These are phyloP conservation scores for Okapia johnstoni DNA, from an alignment of 2,113 vertebrate genomes.

Conservation along the genomic window DNA sequence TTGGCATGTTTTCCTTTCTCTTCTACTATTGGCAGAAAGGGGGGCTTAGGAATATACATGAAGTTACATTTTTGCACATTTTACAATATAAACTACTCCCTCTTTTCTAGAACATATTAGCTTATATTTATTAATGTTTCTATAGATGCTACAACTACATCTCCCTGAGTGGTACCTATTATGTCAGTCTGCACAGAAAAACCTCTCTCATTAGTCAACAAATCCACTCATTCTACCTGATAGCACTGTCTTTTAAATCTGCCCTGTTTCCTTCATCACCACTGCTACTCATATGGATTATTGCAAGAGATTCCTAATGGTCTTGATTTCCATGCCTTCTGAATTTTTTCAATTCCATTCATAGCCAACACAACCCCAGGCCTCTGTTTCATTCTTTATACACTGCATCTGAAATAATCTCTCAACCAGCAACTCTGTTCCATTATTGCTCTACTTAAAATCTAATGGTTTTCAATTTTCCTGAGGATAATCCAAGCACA, in stretches of 20 bases:
- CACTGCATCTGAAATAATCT: not conserved
- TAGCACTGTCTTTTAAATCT: not conserved
- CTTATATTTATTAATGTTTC: not conserved
- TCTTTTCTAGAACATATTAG: not conserved
- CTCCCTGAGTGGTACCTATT: not conserved
- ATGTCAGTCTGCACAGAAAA: not conserved
- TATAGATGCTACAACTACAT: not conserved
- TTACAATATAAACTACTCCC: not conserved
- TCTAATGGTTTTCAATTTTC: not conserved
- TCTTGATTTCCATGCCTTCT: not conserved
- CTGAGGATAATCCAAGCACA: not conserved
- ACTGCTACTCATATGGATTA: not conserved
- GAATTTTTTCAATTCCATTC: not conserved
- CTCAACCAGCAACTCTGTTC: not conserved
- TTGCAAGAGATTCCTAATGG: not conserved
- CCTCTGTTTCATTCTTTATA: not conserved
- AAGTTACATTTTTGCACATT: not conserved
- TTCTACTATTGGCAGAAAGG: not conserved
- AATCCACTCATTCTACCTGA: not conserved
- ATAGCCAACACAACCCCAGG: not conserved
- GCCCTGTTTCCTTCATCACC: not conserved
- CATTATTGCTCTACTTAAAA: not conserved
- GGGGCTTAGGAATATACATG: not conserved
- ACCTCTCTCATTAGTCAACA: not conserved
- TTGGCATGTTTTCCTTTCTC: not conserved